These are phyloP conservation scores for Philonicus albiceps DNA, from an alignment of 2,888 invertebrate species.

Conservation along the genomic window DNA sequence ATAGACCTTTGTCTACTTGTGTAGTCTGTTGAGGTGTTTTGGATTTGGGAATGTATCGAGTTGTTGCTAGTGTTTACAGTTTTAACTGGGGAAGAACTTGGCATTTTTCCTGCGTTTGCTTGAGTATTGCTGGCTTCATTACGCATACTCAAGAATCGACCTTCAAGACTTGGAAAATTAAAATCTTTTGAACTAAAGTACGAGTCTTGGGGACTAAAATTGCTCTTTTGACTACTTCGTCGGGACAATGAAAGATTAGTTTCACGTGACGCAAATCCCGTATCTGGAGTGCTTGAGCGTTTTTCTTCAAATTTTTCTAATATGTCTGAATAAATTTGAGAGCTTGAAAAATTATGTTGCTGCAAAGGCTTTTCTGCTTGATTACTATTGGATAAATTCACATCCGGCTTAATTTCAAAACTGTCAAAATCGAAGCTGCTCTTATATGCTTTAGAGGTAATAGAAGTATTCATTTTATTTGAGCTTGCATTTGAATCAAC, in stretches of 20 bases:
- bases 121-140: conserved; percentile 49
- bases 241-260: conserved; percentile 62
- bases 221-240: conserved; percentile 63
- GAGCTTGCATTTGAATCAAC: conserved; percentile 59
- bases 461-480: conserved; percentile 20
- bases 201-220: conserved; percentile 62
- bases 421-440: conserved; percentile 50
- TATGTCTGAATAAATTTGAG: conserved; percentile 50
- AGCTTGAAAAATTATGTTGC: conserved; percentile 53
- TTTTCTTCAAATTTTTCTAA: conserved; percentile 59
- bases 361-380: conserved; percentile 60
- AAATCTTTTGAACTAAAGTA: conserved; percentile 52
- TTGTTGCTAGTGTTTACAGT: conserved; percentile 56
- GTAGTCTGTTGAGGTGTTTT: conserved; percentile 52
- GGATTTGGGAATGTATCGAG: conserved; percentile 55
- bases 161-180: conserved; percentile 51
- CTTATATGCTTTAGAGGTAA: background rate
- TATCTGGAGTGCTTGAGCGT: conserved; percentile 62
- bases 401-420: conserved; percentile 58
- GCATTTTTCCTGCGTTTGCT: background rate
- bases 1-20: conserved; percentile 63
- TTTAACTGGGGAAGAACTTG: conserved; percentile 57
- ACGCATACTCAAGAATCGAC: conserved; percentile 53
- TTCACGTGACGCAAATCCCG: conserved; percentile 62
- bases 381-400: conserved; percentile 60